Base-by-base conservation (phyloP, 2,888 invertebrate genomes). In the Selenia dentaria region DNA sequence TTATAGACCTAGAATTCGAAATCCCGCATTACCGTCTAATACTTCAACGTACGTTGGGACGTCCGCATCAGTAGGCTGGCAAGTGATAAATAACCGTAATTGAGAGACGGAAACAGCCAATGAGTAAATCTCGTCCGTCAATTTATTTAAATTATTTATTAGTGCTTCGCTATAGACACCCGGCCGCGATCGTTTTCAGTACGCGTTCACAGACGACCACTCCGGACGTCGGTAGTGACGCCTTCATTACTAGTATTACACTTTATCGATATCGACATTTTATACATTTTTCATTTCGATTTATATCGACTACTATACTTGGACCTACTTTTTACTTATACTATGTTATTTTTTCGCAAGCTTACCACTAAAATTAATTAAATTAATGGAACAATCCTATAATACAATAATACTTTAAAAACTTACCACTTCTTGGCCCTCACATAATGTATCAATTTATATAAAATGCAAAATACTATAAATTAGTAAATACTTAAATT, bases 111-210 rank as follows among this genome's bases (percentile, higher is more conserved):
- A 90, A 89, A 87, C 89, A 82, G 78, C 79, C 90, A 90, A 90
- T 90, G 87, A 90, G 88, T 89, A 90, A 90, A 90, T 90, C 89
- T 88, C 90, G 87, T 87, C 89, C 88, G 89, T 89, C 90, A 90
- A 90, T 90, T 90, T 89, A 86, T 89, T 90, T 85, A 89, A 90
- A 90, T 90, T 87, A 90, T 90, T 90, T 90, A 90, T 90, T 90
- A 90, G 89, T 89, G 88, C 74, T 76, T 80, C 78, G 83, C 83
- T 86, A 89, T 89, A 88, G 89, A 89, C 88, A 89, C 89, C 87
- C 86, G 83, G 70, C 54, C 81, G 78, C 76, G 85, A 85, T 87
- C 86, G 83, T 72, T 83, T 84, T 79, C 82, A 79, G 79, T 66
- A 70, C 66, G 62, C 77, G 83, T 82, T 85, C 83, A 79, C 84